Evolutionary conservation across 1,140 invertebrate genomes (phyloP), one percentile per base, ranked within the genome.

Genomic region (Hyphantria cunea): DNA sequence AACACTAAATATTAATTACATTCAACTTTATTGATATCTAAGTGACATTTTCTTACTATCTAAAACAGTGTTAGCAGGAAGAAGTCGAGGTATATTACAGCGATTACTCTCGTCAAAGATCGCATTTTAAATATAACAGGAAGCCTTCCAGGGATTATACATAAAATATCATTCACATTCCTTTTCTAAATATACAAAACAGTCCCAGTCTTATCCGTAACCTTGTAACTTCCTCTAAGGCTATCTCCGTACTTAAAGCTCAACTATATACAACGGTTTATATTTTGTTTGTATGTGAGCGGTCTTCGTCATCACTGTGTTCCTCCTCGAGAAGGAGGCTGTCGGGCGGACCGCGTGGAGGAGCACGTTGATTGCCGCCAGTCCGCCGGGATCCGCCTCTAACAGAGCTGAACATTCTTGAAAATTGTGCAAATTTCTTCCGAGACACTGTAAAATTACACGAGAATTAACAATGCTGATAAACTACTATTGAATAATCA

Each of bases 361-460:
- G 78, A 5, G 91, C 90, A 0, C 92, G 78, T 58, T 93, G 91
- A 17, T 91, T 91, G 60, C 92, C 92, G n/a, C 92, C 93, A n/a
- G n/a, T n/a, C 0, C 91, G 92, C 41, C 92, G 91, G 62, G 95
- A 94, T 81, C 95, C 96, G 48, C 93, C 92, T 37, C 95, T 93
- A 4, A 44, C 41, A n/a, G 41, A 44, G 13, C 94, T 94, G 78
- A 97, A 96, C 63, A 96, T 94, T 70, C 94, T 92, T 2, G 95
- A 95, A 60, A 96, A 88, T 82, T 96, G 95, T 37, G 95, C 93
- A 88, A 96, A 96, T 87, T 96, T 97, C 77, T 95, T 95, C 54
- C 94, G 93, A 7, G 96, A 96, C 72, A 95, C 95, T 95, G 82
- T 9, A 90, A 82, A 75, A 15, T 13, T 61, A 64, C 56, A 52